These are phyloP conservation scores for Cirrhinus molitorella DNA, from an alignment of 2,797 vertebrate species.

Conservation along the genomic window DNA sequence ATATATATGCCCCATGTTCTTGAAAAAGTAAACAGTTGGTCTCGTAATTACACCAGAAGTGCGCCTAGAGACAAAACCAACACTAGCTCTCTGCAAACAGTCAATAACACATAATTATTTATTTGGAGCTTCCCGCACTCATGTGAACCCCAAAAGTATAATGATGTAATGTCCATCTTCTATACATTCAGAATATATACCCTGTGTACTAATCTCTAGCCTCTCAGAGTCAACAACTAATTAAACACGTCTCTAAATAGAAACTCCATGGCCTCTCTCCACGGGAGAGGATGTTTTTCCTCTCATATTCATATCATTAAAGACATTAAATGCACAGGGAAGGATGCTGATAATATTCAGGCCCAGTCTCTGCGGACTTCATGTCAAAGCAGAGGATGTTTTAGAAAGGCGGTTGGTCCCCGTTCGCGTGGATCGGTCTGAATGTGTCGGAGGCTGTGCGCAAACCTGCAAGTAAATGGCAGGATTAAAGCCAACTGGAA, in stretches of 20 bases:
- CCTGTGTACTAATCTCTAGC: slow-evolving; percentile 22
- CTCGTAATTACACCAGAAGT: slow-evolving; percentile 28
- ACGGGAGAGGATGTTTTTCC: slow-evolving; percentile 64
- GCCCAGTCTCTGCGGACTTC: slow-evolving; percentile 32
- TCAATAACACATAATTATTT: slow-evolving; percentile 23
- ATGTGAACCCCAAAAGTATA: not conserved
- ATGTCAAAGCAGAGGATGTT: slow-evolving; percentile 16
- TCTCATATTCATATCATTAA: slow-evolving; percentile 51
- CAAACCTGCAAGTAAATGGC: slow-evolving; percentile 32
- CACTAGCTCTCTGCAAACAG: slow-evolving; percentile 2
- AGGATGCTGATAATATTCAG: slow-evolving; percentile 31
- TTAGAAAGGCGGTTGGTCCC: slow-evolving; percentile 18
- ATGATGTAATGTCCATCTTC: slow-evolving; percentile 12
- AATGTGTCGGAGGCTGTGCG: slow-evolving; percentile 11
- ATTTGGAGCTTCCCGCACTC: slow-evolving; percentile 2
- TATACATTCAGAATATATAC: slow-evolving; percentile 5
- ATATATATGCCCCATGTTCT: not conserved
- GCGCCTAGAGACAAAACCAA: slow-evolving; percentile 12
- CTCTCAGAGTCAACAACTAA: slow-evolving; percentile 70
- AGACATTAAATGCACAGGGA: slow-evolving; percentile 31
- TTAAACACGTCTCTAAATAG: slow-evolving; percentile 79
- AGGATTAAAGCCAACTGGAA: slow-evolving; percentile 31
- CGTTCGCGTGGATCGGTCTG: slow-evolving; percentile 6
- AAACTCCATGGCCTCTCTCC: slow-evolving; percentile 66
- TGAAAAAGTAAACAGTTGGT: slow-evolving; percentile 9